Percentiles rank a stretch among this genome's conserved stretches.
These are phyloP conservation scores for Cephus pulcher DNA, from an alignment of 2,888 invertebrate genomes.

Conservation along the genomic window DNA sequence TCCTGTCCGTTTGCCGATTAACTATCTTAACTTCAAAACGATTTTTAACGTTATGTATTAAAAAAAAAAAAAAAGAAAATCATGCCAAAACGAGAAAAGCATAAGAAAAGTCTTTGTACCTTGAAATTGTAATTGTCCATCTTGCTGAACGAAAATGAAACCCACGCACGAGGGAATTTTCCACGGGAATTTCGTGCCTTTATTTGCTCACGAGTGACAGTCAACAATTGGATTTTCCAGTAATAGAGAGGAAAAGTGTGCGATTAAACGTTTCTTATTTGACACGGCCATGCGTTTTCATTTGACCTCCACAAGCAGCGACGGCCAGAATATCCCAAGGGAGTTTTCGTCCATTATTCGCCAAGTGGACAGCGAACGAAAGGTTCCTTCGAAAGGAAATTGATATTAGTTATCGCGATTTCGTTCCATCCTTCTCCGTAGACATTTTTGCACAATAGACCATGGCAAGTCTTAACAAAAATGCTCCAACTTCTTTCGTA, in stretches of 20 bases:
- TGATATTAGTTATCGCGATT: neutral
- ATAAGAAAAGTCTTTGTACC: neutral
- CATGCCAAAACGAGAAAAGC: neutral
- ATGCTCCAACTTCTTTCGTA: neutral
- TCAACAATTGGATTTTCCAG: neutral
- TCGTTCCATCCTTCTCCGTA: neutral
- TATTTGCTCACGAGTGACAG: neutral
- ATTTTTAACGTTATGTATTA: neutral
- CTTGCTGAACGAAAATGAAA: neutral
- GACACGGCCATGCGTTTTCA: neutral
- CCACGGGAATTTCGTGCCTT: neutral
- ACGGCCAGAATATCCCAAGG: neutral
- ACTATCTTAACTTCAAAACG: neutral
- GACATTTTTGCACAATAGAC: neutral
- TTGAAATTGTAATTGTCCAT: neutral
- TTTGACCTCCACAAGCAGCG: neutral
- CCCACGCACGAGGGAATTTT: neutral
- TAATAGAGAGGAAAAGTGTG: conserved; percentile 1
- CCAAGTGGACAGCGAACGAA: neutral
- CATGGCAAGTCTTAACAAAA: neutral
- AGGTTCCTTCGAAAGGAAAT: neutral
- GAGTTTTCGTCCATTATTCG: neutral
- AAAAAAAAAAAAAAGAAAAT: neutral
- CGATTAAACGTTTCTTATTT: neutral
- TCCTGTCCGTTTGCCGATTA: conserved; percentile 33